phyloP scores from a whole-genome alignment of 2,113 vertebrate genomes.

The Heterotilapia buettikoferi region DNA sequence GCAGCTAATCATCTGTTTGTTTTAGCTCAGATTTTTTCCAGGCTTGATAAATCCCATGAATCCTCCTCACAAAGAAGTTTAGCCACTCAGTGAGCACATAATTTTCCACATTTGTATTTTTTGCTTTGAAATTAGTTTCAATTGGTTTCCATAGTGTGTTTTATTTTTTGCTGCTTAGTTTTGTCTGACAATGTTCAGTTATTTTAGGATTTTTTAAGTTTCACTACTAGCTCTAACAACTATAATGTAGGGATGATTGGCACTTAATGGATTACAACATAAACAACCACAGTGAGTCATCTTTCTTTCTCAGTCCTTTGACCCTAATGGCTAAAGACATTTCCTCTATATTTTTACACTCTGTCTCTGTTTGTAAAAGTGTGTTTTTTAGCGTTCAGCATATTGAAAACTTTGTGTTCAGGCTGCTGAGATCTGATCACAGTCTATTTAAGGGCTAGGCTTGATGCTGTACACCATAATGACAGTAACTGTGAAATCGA shows the following conservation, averaged over 20 bases:
- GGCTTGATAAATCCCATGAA: not conserved
- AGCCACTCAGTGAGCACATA: not conserved
- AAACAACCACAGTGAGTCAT: not conserved
- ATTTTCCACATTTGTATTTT: not conserved
- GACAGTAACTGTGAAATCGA: not conserved
- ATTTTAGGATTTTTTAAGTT: not conserved
- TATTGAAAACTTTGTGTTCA: not conserved
- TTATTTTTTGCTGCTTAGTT: not conserved
- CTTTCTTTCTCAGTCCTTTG: not conserved
- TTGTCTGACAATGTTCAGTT: not conserved
- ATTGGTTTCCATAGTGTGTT: not conserved
- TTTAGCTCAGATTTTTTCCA: not conserved
- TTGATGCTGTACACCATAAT: not conserved
- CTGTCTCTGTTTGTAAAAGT: not conserved
- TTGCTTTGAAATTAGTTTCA: not conserved
- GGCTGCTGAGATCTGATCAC: not conserved
- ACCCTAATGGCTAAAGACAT: not conserved
- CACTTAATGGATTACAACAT: not conserved
- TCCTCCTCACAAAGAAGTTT: not conserved
- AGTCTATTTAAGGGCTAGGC: not conserved
- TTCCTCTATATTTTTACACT: not conserved
- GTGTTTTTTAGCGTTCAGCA: not conserved
- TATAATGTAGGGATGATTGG: not conserved
- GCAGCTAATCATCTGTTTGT: not conserved
- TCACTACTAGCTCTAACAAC: not conserved